Evolutionary conservation across 2,797 vertebrate genomes (phyloP), one percentile per base, ranked within the genome.

Genomic region (Epinephelus coioides): DNA sequence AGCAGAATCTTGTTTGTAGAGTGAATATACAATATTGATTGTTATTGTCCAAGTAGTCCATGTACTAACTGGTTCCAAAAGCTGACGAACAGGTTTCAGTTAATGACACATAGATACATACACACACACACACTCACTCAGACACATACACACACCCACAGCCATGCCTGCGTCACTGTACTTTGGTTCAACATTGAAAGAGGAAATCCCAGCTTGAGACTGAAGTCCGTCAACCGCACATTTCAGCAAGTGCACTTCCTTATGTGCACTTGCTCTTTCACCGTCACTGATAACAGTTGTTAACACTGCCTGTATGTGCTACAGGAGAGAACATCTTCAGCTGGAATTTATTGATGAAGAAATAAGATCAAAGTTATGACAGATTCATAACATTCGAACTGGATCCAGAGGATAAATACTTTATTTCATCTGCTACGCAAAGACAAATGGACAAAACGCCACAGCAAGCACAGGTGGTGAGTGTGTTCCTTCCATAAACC

Each of bases 131-230:
- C 30, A 34, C 30, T 6, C 6, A 34, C 30, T 6, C 30, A 34
- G 5, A 80, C 34, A 46, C 23, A 30, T 60, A 54, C 50, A 43
- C 55, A 57, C 43, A 72, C 43, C 56, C 4, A 8, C 34, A 34
- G 34, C 8, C 1, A 7, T 34, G 34, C 30, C 13, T 65, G 5
- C 38, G 27, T 69, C 65, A 46, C 44, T 51, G 49, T 27, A 25
- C 50, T 70, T 56, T 78, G 75, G 69, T 75, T 78, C 46, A 18
- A 62, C 51, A 66, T 2, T 84, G 61, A 85, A 86, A 82, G 88
- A 91, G 90, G 91, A 91, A 92, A 90, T 83, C 87, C 81, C 54
- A 43, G 74, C 46, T 19, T 21, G 12, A 64, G 82, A 62, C 74
- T 83, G 79, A 88, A 90, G 84, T 89, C 81, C 68, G 0, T 73